Evolutionary conservation across 2,888 invertebrate genomes (phyloP).

Genomic region (Tetropium fuscum): DNA sequence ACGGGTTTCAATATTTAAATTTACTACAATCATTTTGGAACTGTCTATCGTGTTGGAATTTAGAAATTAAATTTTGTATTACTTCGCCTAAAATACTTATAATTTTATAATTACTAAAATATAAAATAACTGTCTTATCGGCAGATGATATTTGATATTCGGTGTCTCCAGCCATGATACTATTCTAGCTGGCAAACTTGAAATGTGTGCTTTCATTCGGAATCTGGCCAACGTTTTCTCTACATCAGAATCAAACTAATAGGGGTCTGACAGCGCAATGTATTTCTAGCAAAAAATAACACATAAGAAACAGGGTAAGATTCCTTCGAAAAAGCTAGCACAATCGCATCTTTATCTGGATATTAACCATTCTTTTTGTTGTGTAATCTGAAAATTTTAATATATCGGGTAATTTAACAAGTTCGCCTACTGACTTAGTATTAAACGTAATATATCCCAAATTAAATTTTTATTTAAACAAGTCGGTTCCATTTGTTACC

Average conservation of each 20-base stretch:
- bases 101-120: too few relatives aligned
- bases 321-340: constrained; percentile 24
- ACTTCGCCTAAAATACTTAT: too few relatives aligned
- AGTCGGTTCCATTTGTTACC: neutral
- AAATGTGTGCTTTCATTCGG: constrained; percentile 30
- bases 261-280: constrained; percentile 34
- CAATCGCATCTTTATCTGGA: constrained; percentile 10
- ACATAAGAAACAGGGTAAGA: constrained; percentile 26
- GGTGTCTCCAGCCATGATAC: too few relatives aligned
- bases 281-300: constrained; percentile 30
- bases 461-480: neutral
- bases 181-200: too few relatives aligned
- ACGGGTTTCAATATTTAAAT: too few relatives aligned
- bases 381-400: constrained; percentile 6
- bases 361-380: constrained; percentile 4
- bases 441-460: too few relatives aligned
- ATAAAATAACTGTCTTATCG: too few relatives aligned
- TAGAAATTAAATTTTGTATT: too few relatives aligned
- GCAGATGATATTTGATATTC: too few relatives aligned
- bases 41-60: too few relatives aligned
- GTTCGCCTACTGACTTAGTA: constrained; percentile 7
- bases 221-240: constrained; percentile 24
- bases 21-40: too few relatives aligned
- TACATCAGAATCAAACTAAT: constrained; percentile 33
- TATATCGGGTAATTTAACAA: constrained; percentile 4